Evolutionary conservation across 2,888 invertebrate species (phyloP), one percentile per base, ranked within the genome.

Genomic region (Caenorhabditis doughertyi): DNA sequence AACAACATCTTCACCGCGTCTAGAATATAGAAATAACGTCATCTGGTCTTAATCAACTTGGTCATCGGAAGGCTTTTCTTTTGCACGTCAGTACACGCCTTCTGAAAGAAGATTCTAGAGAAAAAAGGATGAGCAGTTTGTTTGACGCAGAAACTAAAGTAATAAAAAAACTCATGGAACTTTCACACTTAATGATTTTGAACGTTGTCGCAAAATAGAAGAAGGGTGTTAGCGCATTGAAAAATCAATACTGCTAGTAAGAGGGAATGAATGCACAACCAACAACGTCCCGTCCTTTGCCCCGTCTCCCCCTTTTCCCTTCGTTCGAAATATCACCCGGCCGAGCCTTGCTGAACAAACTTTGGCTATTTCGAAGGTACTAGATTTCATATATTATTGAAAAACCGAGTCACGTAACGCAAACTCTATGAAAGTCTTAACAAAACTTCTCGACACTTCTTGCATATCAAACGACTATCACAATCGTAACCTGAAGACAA

Each of bases 191-290:
- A 47, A 58, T 58, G 29, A 11, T 23, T 9, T 23, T 9, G 55
- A 55, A 55, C 13, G 11, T 13, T 32, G 55, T 29, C 18, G 29
- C 13, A 44, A 16, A 39, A 13, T 9, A 3, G 18, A 25, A 27
- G 21, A 18, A 39, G 60, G 44, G 42, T 16, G 16, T 56, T 29
- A 60, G 68, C 51, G 77, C 65, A 62, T 68, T 58, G 23, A 29
- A 76, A 77, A 77, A 77, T 77, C 77, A 70, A 77, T 77, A 77
- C 49, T 44, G 51, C 53, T 49, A 49, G 42, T 21, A 74, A 27
- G 53, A 65, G 65, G 42, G 27, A 58, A 39, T 47, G 55, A 60
- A 51, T 74, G 65, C 74, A 65, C 73, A 44, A 47, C 74, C 51
- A 35, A 51, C 65, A 64, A 49, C 64, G 47, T 64, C 65, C 64